These are phyloP conservation scores for Pangasius sanitwongsei DNA, from an alignment of 2,797 vertebrate genomes.

Conservation along the genomic window DNA sequence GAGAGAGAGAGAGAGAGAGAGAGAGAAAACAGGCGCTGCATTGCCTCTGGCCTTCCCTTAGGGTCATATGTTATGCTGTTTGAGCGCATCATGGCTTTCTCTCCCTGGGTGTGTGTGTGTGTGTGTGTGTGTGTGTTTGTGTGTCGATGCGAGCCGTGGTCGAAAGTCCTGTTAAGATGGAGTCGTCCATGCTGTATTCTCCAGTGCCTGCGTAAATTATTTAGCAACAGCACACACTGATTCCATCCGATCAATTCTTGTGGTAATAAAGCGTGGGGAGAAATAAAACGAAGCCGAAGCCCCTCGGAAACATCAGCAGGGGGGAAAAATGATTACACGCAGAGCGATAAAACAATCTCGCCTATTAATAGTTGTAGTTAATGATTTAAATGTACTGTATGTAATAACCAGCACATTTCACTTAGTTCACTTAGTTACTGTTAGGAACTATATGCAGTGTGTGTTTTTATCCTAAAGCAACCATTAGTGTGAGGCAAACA, in stretches of 20 bases:
- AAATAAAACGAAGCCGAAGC: slow-evolving; percentile 29
- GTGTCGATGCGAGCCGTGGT: slow-evolving; percentile 37
- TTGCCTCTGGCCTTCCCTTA: slow-evolving; percentile 62
- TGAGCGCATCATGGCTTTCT: slow-evolving; percentile 63
- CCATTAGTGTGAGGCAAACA: background rate
- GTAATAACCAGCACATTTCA: background rate
- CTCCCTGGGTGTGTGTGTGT: slow-evolving; percentile 42
- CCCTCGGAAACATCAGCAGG: slow-evolving; percentile 15
- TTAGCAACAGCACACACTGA: slow-evolving; percentile 51
- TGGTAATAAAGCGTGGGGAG: slow-evolving; percentile 49
- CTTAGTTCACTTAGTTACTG: background rate
- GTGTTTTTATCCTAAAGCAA: background rate
- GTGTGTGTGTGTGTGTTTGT: slow-evolving; percentile 34
- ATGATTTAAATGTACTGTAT: background rate
- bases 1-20: slow-evolving; percentile 30
- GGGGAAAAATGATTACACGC: slow-evolving; percentile 2
- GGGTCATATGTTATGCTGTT: slow-evolving; percentile 67
- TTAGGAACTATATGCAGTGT: background rate
- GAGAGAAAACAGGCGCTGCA: slow-evolving; percentile 44
- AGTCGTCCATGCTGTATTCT: slow-evolving; percentile 50
- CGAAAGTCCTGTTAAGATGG: slow-evolving; percentile 42
- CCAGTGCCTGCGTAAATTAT: slow-evolving; percentile 55
- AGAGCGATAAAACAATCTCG: background rate
- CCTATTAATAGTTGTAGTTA: slow-evolving; percentile 13
- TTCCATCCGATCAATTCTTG: slow-evolving; percentile 58